Evolutionary conservation across 2,113 vertebrate species (phyloP).

Genomic region (Pipa parva): DNA sequence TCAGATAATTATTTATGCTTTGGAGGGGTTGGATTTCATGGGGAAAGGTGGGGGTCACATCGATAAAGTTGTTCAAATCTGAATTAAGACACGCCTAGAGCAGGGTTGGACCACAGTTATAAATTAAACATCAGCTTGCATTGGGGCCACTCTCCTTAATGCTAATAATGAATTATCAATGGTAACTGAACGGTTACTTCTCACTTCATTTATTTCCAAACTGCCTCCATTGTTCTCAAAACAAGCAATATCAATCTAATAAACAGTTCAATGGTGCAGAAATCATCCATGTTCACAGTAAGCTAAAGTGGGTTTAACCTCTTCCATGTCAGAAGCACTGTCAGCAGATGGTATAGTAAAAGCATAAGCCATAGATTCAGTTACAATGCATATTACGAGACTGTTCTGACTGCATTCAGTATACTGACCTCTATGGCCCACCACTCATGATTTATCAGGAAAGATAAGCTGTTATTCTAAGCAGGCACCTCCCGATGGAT

Average conservation of each 20-base stretch:
- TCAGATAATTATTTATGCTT: constrained; percentile 74
- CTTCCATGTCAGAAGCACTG: background rate
- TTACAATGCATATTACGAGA: background rate
- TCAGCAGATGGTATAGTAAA: background rate
- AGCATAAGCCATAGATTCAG: background rate
- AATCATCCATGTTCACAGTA: constrained; percentile 44
- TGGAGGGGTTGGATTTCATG: too few relatives aligned
- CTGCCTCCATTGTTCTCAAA: constrained; percentile 62
- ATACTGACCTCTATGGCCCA: constrained; percentile 16
- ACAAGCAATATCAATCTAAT: constrained; percentile 71
- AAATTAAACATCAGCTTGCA: constrained; percentile 67
- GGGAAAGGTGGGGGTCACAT: constrained; percentile 46
- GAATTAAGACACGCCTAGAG: constrained; percentile 61
- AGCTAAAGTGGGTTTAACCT: background rate
- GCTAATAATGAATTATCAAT: constrained; percentile 69
- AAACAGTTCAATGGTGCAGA: constrained; percentile 64
- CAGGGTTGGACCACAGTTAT: constrained; percentile 62
- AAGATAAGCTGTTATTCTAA: constrained; percentile 15
- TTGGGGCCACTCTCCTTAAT: constrained; percentile 66
- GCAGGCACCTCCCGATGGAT: background rate
- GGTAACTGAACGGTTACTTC: constrained; percentile 62
- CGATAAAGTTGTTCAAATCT: constrained; percentile 63
- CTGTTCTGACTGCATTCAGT: background rate
- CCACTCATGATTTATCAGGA: constrained; percentile 14
- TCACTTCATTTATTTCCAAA: constrained; percentile 71